Percentiles rank a stretch among this genome's conserved stretches.
phyloP scores from a whole-genome alignment of 2,113 vertebrate genomes.

The cattle (Bos taurus) region DNA sequence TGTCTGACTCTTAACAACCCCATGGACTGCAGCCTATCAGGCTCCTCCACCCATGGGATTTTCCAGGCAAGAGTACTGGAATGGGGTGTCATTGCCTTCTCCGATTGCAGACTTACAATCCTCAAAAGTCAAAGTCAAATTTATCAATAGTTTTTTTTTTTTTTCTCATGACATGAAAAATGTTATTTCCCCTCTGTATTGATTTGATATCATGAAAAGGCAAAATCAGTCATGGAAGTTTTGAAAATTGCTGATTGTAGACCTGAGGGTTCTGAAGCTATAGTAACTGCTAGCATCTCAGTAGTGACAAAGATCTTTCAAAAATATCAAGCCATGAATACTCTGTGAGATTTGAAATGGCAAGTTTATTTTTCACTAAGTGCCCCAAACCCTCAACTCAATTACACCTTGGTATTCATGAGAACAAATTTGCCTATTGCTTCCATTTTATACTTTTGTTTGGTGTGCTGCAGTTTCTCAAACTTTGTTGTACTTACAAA shows the following conservation, averaged over 20 bases:
- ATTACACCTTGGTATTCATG: not conserved
- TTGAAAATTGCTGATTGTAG: not conserved
- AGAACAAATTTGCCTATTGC: not conserved
- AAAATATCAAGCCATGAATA: conserved; percentile 60
- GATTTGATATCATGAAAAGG: not conserved
- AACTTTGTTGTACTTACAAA: not conserved
- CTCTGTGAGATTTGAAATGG: conserved; percentile 25
- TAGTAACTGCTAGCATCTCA: not conserved
- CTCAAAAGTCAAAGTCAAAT: conserved; percentile 11
- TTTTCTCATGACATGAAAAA: not conserved
- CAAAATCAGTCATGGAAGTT: not conserved
- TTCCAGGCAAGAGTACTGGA: too few species aligned
- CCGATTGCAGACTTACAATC: not conserved
- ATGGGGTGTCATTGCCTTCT: too few species aligned
- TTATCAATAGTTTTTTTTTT: not conserved
- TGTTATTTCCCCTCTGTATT: not conserved
- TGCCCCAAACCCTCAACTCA: not conserved
- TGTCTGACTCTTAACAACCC: too few species aligned
- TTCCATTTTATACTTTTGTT: not conserved
- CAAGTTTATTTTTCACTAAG: not conserved
- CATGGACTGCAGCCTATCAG: too few species aligned
- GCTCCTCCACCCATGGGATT: too few species aligned
- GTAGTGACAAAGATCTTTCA: conserved; percentile 40
- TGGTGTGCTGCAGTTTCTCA: not conserved
- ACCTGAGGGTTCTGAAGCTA: not conserved